These are phyloP conservation scores for Sander vitreus DNA, from an alignment of 2,113 vertebrate genomes.

Conservation along the genomic window DNA sequence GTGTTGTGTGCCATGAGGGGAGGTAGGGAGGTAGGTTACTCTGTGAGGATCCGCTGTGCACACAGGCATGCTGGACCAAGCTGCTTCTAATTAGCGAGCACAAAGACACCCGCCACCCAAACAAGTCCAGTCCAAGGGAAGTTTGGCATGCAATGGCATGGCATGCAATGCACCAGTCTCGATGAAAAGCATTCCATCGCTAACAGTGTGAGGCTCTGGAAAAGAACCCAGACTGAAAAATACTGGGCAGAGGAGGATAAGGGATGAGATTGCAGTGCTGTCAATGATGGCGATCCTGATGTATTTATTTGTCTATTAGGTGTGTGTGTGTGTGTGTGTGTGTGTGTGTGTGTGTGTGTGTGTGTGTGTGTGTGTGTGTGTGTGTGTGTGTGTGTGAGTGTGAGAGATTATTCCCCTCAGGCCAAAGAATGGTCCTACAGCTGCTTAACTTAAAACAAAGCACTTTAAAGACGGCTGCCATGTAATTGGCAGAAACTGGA, in stretches of 20 bases:
- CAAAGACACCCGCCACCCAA: slow-evolving; percentile 61
- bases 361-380: slow-evolving; percentile 37
- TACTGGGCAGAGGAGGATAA: slow-evolving; percentile 3
- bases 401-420: background rate
- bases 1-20: slow-evolving; percentile 28
- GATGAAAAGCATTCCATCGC: slow-evolving; percentile 58
- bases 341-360: slow-evolving; percentile 32
- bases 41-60: slow-evolving; percentile 28
- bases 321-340: slow-evolving; percentile 31
- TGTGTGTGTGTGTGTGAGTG: slow-evolving; percentile 28
- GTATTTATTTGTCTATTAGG: slow-evolving; percentile 35
- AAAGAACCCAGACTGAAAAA: slow-evolving; percentile 28
- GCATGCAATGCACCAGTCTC: background rate
- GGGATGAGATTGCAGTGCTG: slow-evolving; percentile 10
- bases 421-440: slow-evolving; percentile 4
- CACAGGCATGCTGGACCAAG: slow-evolving; percentile 49
- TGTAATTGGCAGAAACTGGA: slow-evolving; percentile 39
- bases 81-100: slow-evolving; percentile 71
- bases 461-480: slow-evolving; percentile 6
- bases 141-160: slow-evolving; percentile 43
- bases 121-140: slow-evolving; percentile 49
- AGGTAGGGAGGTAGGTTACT: slow-evolving; percentile 37
- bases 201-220: slow-evolving; percentile 44
- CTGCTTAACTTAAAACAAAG: slow-evolving; percentile 35
- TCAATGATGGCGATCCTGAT: background rate